Evolutionary conservation across 2,113 vertebrate genomes (phyloP).

Genomic region (Ceyx margarethae): DNA sequence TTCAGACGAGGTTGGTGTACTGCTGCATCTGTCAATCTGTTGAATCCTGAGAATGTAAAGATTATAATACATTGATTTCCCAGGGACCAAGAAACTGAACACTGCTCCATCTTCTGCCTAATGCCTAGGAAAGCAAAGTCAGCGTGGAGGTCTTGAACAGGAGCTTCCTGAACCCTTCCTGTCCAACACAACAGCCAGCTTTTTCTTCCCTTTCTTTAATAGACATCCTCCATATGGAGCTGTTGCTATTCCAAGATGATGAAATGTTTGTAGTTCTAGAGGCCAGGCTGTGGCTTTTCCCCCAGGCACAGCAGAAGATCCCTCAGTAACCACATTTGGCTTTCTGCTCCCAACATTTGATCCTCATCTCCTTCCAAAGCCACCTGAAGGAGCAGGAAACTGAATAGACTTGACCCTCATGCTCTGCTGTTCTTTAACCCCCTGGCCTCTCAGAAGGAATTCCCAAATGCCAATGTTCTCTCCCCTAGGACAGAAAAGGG

Average conservation of each 20-base stretch:
- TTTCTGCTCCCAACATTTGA: background rate
- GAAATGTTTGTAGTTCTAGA: background rate
- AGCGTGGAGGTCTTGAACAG: constrained; percentile 27
- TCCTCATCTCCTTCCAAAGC: background rate
- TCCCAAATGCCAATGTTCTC: background rate
- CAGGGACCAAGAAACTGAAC: constrained; percentile 15
- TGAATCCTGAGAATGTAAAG: constrained; percentile 19
- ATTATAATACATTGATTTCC: constrained; percentile 29
- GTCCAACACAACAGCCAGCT: background rate
- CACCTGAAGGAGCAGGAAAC: background rate
- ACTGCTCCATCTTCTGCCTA: constrained; percentile 19
- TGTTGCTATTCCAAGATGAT: background rate
- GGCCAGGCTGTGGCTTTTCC: background rate
- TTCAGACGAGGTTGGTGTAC: background rate
- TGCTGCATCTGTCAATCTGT: background rate
- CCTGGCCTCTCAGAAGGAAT: background rate
- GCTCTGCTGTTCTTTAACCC: background rate
- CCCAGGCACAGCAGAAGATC: background rate
- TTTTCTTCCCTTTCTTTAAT: background rate
- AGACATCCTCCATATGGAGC: background rate
- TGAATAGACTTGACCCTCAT: background rate
- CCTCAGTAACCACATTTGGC: background rate
- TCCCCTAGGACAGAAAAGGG: background rate
- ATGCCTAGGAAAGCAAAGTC: constrained; percentile 23
- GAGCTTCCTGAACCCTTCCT: constrained; percentile 16